Evolutionary conservation across 2,113 vertebrate genomes (phyloP).

Genomic region (Cheirogaleus medius): DNA sequence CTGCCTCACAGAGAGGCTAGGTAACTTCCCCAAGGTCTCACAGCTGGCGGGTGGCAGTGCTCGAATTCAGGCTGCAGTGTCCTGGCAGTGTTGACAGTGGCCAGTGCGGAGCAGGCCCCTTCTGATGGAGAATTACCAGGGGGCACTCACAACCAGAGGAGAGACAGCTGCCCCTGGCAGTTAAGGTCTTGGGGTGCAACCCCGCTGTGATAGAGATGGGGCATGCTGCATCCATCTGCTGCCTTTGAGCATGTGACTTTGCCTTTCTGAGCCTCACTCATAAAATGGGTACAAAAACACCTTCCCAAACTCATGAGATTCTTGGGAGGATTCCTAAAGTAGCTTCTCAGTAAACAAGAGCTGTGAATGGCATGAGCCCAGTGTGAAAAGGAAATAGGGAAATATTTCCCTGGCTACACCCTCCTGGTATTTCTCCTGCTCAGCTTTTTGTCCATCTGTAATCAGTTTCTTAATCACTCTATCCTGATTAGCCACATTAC

Average conservation of each 20-base stretch:
- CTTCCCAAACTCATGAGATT: not conserved
- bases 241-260: not conserved
- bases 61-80: not conserved
- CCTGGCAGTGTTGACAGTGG: not conserved
- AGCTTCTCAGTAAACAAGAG: not conserved
- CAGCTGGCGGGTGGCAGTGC: not conserved
- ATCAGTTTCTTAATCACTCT: not conserved
- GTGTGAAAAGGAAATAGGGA: not conserved
- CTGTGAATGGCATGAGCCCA: not conserved
- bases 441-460: not conserved
- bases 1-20: not conserved
- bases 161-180: not conserved
- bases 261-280: not conserved
- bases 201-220: too few relatives aligned
- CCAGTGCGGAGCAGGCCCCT: too few relatives aligned
- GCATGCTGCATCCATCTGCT: rapidly evolving
- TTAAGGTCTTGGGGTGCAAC: not conserved
- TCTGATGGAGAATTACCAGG: not conserved
- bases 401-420: not conserved
- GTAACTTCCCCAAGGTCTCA: not conserved
- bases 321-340: not conserved
- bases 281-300: not conserved
- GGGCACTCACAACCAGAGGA: not conserved
- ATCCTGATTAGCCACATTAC: not conserved
- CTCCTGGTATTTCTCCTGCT: not conserved